These are phyloP conservation scores for Noctua janthe DNA, from an alignment of 2,888 invertebrate genomes.

Conservation along the genomic window DNA sequence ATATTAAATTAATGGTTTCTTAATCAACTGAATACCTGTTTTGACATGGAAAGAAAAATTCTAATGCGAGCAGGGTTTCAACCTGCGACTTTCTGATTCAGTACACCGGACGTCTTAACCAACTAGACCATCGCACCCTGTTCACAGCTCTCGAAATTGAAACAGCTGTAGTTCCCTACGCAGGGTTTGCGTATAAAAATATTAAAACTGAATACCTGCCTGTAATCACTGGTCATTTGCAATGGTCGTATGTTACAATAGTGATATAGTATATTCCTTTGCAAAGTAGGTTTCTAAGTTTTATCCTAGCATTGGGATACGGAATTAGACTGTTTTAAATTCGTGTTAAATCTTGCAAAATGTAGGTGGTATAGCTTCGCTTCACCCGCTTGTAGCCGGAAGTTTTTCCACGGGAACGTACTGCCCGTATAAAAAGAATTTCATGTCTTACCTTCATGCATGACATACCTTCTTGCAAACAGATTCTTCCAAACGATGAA, in stretches of 20 bases:
- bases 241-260: neutral
- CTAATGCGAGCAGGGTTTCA: no score
- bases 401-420: neutral
- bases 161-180: no score
- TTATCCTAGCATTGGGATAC: neutral
- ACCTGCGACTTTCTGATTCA: no score
- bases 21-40: neutral
- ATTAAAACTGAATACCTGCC: neutral
- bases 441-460: neutral
- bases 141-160: no score
- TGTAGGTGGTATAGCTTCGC: neutral
- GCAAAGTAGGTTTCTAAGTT: neutral
- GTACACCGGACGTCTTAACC: no score
- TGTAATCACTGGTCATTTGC: neutral
- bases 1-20: neutral
- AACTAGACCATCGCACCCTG: no score
- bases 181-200: no score
- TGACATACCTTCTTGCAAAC: neutral
- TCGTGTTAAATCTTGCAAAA: neutral
- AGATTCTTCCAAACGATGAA: neutral
- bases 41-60: no score
- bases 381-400: neutral
- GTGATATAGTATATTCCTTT: neutral
- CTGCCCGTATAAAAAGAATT: neutral
- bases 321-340: neutral